Base-by-base conservation (phyloP, 2,888 invertebrate genomes). In the Cryptophagus acutangulus region DNA sequence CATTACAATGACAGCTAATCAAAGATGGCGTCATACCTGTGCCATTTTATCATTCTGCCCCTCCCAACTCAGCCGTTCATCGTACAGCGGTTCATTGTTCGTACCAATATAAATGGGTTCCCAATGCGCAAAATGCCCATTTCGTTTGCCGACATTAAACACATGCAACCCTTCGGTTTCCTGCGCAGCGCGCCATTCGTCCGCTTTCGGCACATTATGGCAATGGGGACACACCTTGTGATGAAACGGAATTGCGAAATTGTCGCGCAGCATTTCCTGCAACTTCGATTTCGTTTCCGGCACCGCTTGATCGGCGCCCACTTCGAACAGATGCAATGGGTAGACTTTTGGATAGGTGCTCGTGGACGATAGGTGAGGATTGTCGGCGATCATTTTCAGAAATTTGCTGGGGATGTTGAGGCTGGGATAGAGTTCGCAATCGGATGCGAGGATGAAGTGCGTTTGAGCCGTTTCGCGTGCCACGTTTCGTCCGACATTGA, bases 41-140 rank as follows among this genome's bases (percentile, higher is more conserved):
- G 91, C 87, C 92, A 93, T 93, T 73, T 93, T 93, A 70, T 94
- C 93, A 69, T 88, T 86, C 70, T 89, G 89, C 30, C 93, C 93
- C 65, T 94, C 92, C 92, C 93, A 93, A 65, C 88, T 89, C 45
- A 93, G 79, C 60, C 92, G 75, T 66, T 93, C 92, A 54, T 93
- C 93, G 65, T 93, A 93, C 50, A 86, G 75, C 0, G 92, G 91
- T 59, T 91, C 92, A 13, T 78, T 74, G 67, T 92, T 84, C 0
- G 91, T 91, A 12, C 93, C 92, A 44, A 94, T 90, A 62, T 87
- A 93, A 55, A 93, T 91, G 6, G 93, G 93, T 70, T 93, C 93
- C 93, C 93, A 93, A 65, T 87, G 87, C 17, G 84, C 75, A 65
- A 78, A 87, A 56, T 79, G 79, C 9, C 87, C 86, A 16, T 77